Conservation (phyloP, 1,140 invertebrate genomes). For the Cotesia typhae region DNA sequence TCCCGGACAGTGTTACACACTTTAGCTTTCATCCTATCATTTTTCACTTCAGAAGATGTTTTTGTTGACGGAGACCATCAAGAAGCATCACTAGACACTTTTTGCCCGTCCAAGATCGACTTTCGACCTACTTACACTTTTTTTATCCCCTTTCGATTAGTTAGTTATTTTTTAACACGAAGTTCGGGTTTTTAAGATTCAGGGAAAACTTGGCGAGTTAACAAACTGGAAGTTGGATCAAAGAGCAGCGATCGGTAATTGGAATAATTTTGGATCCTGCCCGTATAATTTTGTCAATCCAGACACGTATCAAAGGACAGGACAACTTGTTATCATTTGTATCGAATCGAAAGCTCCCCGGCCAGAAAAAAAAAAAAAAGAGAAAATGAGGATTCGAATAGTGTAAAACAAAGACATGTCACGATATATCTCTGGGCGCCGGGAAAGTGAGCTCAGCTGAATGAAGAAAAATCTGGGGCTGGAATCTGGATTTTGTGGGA, state of each 20-base stretch:
- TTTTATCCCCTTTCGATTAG: not conserved
- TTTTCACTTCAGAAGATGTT: not conserved
- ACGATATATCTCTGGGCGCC: slow-evolving; percentile 3
- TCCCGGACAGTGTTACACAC: not conserved
- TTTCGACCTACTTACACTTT: slow-evolving; percentile 6
- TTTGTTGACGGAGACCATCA: not conserved
- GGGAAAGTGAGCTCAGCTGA: not conserved
- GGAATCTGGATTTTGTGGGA: slow-evolving; percentile 4
- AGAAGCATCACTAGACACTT: not conserved
- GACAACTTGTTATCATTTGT: too few species aligned
- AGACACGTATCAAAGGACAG: too few species aligned
- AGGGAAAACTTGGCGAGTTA: too few species aligned
- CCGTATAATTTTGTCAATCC: too few species aligned
- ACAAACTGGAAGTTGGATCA: too few species aligned
- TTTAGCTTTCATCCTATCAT: not conserved
- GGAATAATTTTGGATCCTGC: too few species aligned
- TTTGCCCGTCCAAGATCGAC: not conserved
- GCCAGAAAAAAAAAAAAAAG: not conserved
- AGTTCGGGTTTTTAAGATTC: too few species aligned
- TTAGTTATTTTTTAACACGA: not conserved
- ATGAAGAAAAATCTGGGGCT: not conserved
- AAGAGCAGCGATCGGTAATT: too few species aligned
- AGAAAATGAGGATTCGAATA: not conserved
- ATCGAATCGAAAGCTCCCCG: too few species aligned
- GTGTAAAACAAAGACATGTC: not conserved